Percentiles rank a stretch among this genome's conserved stretches.
phyloP scores from a whole-genome alignment of 2,113 vertebrate species.

The Anhinga rufa region DNA sequence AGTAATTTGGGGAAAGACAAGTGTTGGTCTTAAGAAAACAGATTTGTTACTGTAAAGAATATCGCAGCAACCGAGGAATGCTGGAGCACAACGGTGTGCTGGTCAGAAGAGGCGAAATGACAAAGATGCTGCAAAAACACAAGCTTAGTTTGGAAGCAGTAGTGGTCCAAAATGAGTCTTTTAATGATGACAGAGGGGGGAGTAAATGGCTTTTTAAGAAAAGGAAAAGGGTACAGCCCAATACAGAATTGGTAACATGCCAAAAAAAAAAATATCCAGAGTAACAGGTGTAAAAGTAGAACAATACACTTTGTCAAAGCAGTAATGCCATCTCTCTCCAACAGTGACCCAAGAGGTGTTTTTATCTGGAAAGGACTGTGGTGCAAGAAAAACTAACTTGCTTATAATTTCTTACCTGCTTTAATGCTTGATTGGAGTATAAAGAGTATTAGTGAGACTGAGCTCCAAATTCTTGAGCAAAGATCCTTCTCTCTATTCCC shows the following conservation, averaged over 20 bases:
- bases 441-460: background rate
- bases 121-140: background rate
- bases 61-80: background rate
- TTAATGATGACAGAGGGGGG: background rate
- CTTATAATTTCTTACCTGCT: background rate
- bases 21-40: background rate
- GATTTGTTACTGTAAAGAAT: background rate
- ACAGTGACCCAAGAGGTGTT: background rate
- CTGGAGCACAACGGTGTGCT: background rate
- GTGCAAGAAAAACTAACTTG: background rate
- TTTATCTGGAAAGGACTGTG: background rate
- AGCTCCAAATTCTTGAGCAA: slow-evolving; percentile 11
- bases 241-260: background rate
- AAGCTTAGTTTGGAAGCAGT: background rate
- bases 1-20: background rate
- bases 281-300: background rate
- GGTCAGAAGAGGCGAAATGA: background rate
- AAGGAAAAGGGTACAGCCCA: background rate
- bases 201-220: background rate
- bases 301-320: background rate
- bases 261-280: background rate
- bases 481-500: background rate
- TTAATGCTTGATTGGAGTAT: background rate
- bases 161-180: background rate
- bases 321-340: background rate